Evolutionary conservation across 64 coral and sea anemone species (phyloP).

Genomic region (Porites australiensis): DNA sequence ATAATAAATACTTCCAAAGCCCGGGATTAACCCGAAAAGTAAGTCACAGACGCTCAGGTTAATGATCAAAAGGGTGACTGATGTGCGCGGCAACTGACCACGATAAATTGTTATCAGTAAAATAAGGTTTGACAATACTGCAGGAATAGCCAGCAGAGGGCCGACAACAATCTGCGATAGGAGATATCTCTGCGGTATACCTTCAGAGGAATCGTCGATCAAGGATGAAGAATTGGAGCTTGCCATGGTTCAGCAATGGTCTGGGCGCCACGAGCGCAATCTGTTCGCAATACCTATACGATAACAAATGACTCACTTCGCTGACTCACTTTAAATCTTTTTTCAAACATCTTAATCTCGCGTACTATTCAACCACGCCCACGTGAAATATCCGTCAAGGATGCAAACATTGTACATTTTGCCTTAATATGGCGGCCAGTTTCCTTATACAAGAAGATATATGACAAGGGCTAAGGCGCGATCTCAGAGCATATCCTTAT

Average conservation of each 20-base stretch:
- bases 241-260: neutral
- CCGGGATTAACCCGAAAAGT: neutral
- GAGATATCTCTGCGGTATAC: neutral
- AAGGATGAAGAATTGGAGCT: neutral
- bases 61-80: neutral
- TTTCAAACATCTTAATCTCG: too few relatives aligned
- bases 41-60: conserved; percentile 7
- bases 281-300: too few relatives aligned
- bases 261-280: neutral
- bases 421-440: too few relatives aligned
- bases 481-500: too few relatives aligned
- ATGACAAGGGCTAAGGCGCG: too few relatives aligned
- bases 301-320: too few relatives aligned
- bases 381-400: too few relatives aligned
- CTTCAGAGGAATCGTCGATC: neutral
- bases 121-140: neutral
- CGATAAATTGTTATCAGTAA: neutral
- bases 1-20: conserved; percentile 6
- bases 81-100: neutral
- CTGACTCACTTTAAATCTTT: too few relatives aligned
- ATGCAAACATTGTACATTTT: too few relatives aligned
- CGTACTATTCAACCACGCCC: too few relatives aligned
- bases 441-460: too few relatives aligned
- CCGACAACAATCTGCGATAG: neutral
- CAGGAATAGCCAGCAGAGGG: neutral